Conservation (phyloP, 2,888 invertebrate species). For the Ypsolopha sequella region DNA sequence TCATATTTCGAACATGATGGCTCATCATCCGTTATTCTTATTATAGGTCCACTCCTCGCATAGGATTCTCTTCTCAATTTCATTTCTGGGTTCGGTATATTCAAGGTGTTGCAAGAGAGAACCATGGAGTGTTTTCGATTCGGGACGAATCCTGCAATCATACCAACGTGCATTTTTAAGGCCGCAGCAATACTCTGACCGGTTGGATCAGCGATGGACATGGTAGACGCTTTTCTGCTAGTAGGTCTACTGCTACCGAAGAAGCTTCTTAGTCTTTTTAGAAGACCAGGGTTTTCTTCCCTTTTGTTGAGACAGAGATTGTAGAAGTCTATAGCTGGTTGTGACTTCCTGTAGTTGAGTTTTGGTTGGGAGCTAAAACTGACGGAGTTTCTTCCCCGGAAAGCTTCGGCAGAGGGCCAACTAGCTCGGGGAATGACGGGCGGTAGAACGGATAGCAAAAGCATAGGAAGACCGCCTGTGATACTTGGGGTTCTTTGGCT, state of each 20-base stretch:
- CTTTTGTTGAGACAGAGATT: constrained; percentile 70
- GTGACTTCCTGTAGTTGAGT: constrained; percentile 68
- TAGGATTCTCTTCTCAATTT: constrained; percentile 62
- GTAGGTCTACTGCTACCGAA: constrained; percentile 75
- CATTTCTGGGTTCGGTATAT: constrained; percentile 54
- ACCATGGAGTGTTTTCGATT: constrained; percentile 71
- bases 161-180: constrained; percentile 78
- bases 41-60: constrained; percentile 73
- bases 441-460: constrained; percentile 78
- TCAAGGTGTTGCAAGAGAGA: constrained; percentile 73
- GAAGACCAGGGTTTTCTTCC: constrained; percentile 64
- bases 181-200: constrained; percentile 77
- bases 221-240: constrained; percentile 76
- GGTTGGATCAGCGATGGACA: constrained; percentile 70
- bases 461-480: constrained; percentile 77
- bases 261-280: constrained; percentile 69
- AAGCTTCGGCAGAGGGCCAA: constrained; percentile 81
- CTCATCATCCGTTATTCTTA: constrained; percentile 66
- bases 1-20: constrained; percentile 47
- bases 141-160: constrained; percentile 78
- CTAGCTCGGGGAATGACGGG: constrained; percentile 82
- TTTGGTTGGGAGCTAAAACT: constrained; percentile 77
- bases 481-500: constrained; percentile 72
- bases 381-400: constrained; percentile 71
- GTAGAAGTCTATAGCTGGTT: constrained; percentile 71